A percentile compares a stretch with the other conserved stretches of the same genome.
Evolutionary conservation across 2,797 vertebrate species (phyloP).

Genomic region (Harpagifer antarcticus): DNA sequence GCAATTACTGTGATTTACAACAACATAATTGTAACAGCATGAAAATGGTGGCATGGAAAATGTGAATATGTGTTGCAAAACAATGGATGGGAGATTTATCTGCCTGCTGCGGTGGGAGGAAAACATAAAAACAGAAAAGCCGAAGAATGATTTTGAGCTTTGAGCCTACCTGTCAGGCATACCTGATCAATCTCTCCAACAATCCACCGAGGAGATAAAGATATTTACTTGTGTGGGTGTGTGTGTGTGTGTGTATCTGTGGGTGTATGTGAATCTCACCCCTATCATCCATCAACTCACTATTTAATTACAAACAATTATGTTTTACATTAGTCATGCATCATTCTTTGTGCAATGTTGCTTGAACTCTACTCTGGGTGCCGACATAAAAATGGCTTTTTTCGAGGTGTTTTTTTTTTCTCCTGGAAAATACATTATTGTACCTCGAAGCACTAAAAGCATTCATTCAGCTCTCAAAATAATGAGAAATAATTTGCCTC

Average conservation of each 20-base stretch:
- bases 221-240: background rate
- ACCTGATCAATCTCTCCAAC: constrained; percentile 44
- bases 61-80: constrained; percentile 10
- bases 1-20: constrained; percentile 33
- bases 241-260: background rate
- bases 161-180: constrained; percentile 41
- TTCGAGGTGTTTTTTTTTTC: constrained; percentile 8
- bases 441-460: constrained; percentile 70
- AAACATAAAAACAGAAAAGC: constrained; percentile 21
- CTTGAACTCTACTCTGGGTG: constrained; percentile 22
- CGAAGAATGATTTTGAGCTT: constrained; percentile 27
- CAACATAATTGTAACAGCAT: background rate
- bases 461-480: constrained; percentile 51
- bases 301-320: constrained; percentile 59
- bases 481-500: constrained; percentile 69
- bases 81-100: constrained; percentile 12
- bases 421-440: constrained; percentile 60
- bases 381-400: constrained; percentile 20
- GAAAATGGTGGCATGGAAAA: constrained; percentile 1
- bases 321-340: constrained; percentile 41
- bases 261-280: background rate
- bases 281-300: constrained; percentile 28
- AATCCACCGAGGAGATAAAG: constrained; percentile 28
- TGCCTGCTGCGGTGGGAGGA: constrained; percentile 27
- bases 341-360: constrained; percentile 10